phyloP scores from a whole-genome alignment of 2,888 invertebrate species.

The Pegoplata infirma region DNA sequence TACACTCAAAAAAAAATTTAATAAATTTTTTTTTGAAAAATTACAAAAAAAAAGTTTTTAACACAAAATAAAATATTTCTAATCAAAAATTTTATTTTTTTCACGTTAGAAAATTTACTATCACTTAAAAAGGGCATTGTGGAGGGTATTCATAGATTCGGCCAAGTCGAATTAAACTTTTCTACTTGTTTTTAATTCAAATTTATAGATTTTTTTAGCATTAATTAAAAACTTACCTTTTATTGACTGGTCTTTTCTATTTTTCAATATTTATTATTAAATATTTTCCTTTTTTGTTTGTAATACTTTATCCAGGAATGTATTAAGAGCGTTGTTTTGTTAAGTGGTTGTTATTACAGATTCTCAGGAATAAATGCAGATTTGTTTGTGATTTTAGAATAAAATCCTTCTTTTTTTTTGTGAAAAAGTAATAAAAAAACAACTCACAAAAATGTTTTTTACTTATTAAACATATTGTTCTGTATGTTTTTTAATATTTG shows the following conservation, averaged over 20 bases:
- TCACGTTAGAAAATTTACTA: no score
- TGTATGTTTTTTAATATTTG: constrained; percentile 14
- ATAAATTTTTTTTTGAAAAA: no score
- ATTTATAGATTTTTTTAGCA: no score
- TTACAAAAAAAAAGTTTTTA: no score
- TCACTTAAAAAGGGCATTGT: no score
- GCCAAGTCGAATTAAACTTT: no score
- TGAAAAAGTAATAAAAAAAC: background rate
- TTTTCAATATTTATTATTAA: background rate
- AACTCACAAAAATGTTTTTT: constrained; percentile 8
- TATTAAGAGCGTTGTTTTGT: constrained; percentile 1
- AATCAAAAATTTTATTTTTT: no score
- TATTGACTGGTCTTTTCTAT: background rate
- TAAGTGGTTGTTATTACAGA: background rate
- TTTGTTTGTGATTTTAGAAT: background rate
- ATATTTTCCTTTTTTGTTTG: background rate
- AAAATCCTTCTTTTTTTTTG: background rate
- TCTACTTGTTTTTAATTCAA: no score
- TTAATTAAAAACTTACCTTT: constrained; percentile 13
- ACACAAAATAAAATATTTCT: no score
- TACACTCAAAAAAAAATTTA: no score
- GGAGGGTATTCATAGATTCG: no score
- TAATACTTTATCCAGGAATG: constrained; percentile 11
- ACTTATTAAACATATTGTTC: background rate
- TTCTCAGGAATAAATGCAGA: background rate